Evolutionary conservation across 1,140 invertebrate genomes (phyloP), one percentile per base, ranked within the genome.

Genomic region (Ceratoteleas bidentatus): DNA sequence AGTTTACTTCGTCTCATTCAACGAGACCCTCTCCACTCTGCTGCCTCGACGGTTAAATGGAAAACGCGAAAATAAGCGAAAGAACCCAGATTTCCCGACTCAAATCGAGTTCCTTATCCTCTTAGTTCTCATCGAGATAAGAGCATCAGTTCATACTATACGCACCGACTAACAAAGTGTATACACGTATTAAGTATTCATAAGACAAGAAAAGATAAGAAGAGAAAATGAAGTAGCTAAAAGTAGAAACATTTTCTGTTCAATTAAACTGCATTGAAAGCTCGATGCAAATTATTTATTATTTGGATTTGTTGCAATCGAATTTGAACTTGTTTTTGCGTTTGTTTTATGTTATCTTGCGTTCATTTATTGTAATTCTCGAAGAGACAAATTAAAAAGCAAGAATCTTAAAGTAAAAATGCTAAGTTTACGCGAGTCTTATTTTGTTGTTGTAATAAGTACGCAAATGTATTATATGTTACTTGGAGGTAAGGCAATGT

Each of bases 101-200:
- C 64, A 79, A 84, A 82, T 87, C 85, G 83, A 82, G 84, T 88
- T 85, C 64, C 81, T 87, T 86, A 88, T 88, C 85, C 85, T 88
- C 87, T 87, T 86, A 87, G 80, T 78, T 78, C 74, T 80, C 62
- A 69, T 75, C 72, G 73, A 58, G 79, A 77, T 80, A 62, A 84
- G 54, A 84, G 54, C 75, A 65, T 78, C 69, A 57, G 74, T 68
- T 56, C 43, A 24, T 75, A 53, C 53, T 58, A 70, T 53, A 72
- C 69, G 49, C 62, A 82, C 54, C 34, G 64, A 74, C 66, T 80
- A 73, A 78, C 80, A 81, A 80, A 77, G 64, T 83, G 68, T 84
- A 75, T 77, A 84, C 69, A 77, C 40, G 76, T 76, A 83, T 79
- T 79, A 76, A 79, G 72, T 82, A 82, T 82, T 82, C 79, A 73